Evolutionary conservation across 2,113 vertebrate genomes (phyloP), one percentile per base, ranked within the genome.

Genomic region (Leptobrachium ailaonicum): DNA sequence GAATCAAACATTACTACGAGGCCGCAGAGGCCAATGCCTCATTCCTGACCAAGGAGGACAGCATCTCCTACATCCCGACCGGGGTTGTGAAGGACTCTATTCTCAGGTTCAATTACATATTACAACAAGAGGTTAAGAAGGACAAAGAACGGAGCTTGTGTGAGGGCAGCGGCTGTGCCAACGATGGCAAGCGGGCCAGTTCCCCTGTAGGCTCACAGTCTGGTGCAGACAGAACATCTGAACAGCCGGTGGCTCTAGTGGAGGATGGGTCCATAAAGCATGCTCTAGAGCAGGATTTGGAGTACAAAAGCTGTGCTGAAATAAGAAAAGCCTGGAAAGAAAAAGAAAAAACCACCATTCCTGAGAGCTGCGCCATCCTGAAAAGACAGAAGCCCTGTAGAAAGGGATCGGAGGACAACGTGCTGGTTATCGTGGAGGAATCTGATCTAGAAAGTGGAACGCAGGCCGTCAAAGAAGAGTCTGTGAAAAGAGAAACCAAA

Each of bases 1-100:
- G 94, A 85, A 94, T 94, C 80, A 84, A 92, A 66, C 94, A 89
- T 67, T 95, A 93, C 76, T 93, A 94, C 6, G 91, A 95, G 32
- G 90, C 90, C 0, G 90, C 92, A 1, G 90, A 90, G 67, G 89
- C 10, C 0, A 71, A 82, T 2, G 77, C 43, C 0, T 83, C 80
- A 45, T 56, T 7, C 13, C 6, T 41, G 0, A 40, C 75, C 0
- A 87, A 82, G 13, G 86, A 90, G 41, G 90, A 88, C 69, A 90
- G 90, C 58, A 86, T 90, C 71, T 92, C 90, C n/a, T 85, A 91
- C 0, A 92, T 93, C 77, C 94, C 93, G 1, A 72, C 88, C 0
- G 91, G 91, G 0, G 75, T 92, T 80, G 93, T 93, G 41, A 92
- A 88, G 69, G 89, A 93, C 32, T 93, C 93, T 0, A 85, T 92